phyloP scores from a whole-genome alignment of 2,113 vertebrate species.

The Ondatra zibethicus region DNA sequence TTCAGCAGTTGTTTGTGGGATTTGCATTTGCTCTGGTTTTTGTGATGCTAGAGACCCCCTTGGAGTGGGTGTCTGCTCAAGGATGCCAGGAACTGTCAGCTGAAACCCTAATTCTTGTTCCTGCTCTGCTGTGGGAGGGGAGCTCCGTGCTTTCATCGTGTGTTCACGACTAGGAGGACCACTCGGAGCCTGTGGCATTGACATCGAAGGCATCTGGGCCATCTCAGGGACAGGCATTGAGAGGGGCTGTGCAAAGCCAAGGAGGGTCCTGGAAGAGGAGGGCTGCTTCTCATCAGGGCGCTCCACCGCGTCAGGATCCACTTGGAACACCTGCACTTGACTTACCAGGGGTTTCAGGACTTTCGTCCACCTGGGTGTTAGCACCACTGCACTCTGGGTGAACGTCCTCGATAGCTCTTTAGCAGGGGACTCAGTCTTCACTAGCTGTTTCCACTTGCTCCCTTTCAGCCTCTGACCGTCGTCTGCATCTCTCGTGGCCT shows the following conservation, averaged over 20 bases:
- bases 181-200: background rate
- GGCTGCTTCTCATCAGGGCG: background rate
- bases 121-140: background rate
- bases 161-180: background rate
- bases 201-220: background rate
- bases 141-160: background rate
- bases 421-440: background rate
- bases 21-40: background rate
- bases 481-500: background rate
- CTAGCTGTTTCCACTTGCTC: background rate
- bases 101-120: background rate
- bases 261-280: background rate
- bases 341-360: background rate
- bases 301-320: background rate
- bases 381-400: background rate
- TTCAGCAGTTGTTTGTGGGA: background rate
- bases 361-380: background rate
- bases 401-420: background rate
- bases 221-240: background rate
- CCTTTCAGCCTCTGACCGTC: background rate
- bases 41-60: background rate
- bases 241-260: background rate
- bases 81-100: background rate
- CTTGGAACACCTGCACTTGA: background rate
- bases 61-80: background rate